Percentiles rank a stretch among this genome's conserved stretches.
Conservation (phyloP, 2,797 vertebrate species). For the Cephalopachus bancanus region DNA sequence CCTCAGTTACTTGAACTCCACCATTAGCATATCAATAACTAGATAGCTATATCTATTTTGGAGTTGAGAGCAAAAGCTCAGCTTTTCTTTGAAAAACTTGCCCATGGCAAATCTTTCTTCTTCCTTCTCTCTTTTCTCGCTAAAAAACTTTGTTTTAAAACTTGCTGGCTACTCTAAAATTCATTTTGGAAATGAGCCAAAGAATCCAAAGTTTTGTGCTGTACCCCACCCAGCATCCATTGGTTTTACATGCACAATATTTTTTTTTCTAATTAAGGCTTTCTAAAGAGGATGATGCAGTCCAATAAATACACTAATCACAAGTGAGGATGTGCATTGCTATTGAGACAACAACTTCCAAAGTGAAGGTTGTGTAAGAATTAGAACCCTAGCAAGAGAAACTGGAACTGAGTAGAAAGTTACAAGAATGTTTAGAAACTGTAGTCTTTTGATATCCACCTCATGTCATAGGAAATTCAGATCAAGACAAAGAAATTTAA, state of each 20-base stretch:
- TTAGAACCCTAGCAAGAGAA: constrained; percentile 91
- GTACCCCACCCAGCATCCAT: constrained; percentile 88
- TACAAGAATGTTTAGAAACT: constrained; percentile 93
- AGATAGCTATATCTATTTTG: too few relatives aligned
- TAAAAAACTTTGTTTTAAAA: too few relatives aligned
- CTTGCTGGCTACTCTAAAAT: too few relatives aligned
- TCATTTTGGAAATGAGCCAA: too few relatives aligned
- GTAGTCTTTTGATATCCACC: constrained; percentile 90
- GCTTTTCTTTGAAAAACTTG: too few relatives aligned
- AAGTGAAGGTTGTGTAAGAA: constrained; percentile 93
- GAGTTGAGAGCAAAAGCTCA: too few relatives aligned
- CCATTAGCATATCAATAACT: too few relatives aligned
- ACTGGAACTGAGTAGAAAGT: constrained; percentile 93
- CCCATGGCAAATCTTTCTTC: too few relatives aligned
- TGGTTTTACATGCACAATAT: constrained; percentile 96
- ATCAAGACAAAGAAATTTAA: constrained; percentile 94
- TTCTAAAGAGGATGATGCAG: constrained; percentile 85
- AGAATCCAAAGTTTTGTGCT: too few relatives aligned
- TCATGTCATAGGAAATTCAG: constrained; percentile 89
- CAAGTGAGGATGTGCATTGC: constrained; percentile 84
- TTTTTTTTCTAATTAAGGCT: constrained; percentile 88
- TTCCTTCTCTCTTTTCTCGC: too few relatives aligned
- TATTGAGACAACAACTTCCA: constrained; percentile 90
- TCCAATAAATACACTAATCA: constrained; percentile 84
- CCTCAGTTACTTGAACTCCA: too few relatives aligned